These are phyloP conservation scores for Xerus rutilus DNA, from an alignment of 2,797 vertebrate genomes.

Conservation along the genomic window DNA sequence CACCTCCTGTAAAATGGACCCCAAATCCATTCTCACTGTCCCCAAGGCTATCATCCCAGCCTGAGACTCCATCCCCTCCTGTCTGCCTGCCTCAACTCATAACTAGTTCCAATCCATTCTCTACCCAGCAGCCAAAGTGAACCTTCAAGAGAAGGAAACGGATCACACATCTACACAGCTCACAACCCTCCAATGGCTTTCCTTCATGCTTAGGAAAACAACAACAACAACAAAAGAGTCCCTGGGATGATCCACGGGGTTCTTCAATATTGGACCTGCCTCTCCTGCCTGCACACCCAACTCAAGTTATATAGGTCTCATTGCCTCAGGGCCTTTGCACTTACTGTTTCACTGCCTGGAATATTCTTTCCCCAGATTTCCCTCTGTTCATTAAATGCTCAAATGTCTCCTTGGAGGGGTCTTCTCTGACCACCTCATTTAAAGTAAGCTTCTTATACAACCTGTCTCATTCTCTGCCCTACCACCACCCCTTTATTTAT, in stretches of 20 bases:
- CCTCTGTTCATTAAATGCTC: background rate
- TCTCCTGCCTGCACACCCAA: background rate
- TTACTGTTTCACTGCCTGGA: background rate
- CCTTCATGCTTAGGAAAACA: background rate
- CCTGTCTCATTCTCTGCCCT: background rate
- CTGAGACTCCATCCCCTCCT: rapidly evolving
- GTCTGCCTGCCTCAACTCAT: background rate
- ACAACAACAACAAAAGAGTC: background rate
- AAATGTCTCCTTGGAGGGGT: background rate
- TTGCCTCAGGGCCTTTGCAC: background rate
- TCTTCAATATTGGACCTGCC: background rate
- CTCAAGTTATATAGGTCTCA: rapidly evolving
- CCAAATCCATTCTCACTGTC: background rate
- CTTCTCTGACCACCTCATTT: background rate
- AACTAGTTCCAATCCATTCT: background rate
- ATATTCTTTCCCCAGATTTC: background rate
- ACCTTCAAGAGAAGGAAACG: background rate
- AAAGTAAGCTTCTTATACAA: background rate
- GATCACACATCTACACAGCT: background rate
- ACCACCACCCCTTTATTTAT: background rate
- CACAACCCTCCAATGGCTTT: background rate
- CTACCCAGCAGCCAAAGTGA: background rate
- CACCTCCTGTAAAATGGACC: background rate
- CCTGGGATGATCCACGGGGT: background rate
- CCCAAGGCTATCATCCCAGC: background rate